Base-by-base conservation (phyloP, 2,113 vertebrate genomes). In the rat (Rattus norvegicus) region DNA sequence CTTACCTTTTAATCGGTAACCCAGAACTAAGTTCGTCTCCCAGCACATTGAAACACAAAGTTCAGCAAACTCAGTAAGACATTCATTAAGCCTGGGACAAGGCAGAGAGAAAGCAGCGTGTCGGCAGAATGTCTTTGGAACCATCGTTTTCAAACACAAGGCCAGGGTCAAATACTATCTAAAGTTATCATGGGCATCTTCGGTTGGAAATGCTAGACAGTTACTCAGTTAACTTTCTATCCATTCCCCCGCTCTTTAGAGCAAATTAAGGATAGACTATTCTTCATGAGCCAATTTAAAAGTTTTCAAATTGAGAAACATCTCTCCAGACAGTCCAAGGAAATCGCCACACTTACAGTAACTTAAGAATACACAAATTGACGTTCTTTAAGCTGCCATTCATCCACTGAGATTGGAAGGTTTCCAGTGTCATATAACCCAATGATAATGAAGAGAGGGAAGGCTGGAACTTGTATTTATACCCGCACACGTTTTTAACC, bases 301-400 rank as follows among this genome's bases (percentile, higher is more conserved):
- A 28, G 5, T 93, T 92, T 88, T 91, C 93, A 79, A 79, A 90
- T 59, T 76, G 88, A 84, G 94, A 91, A 95, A 91, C 76, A 47
- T 43, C 72, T 95, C 70, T 89, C 19, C 30, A 76, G 91, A 52
- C n/a, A 72, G 92, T 61, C 75, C 28, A 86, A 95, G 94, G 43
- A 61, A 92, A 91, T 56, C 49, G 73, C 91, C 20, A 83, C 22
- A 54, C 65, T 80, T 70, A 73, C 39, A 22, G 33, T 70, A 52
- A 33, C 36, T 3, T 13, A 73, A 73, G 24, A n/a, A 33, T 39
- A 77, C 5, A 49, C 11, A 36, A 76, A 83, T 52, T 67, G 20
- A 59, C 28, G 30, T 0, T 30, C 67, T 93, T 75, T 65, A 88
- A 77, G 87, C n/a, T 81, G 36, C 73, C 87, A 79, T 47, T 70